Evolutionary conservation across 2,888 invertebrate genomes (phyloP).

Genomic region (Heliconius ismenius): DNA sequence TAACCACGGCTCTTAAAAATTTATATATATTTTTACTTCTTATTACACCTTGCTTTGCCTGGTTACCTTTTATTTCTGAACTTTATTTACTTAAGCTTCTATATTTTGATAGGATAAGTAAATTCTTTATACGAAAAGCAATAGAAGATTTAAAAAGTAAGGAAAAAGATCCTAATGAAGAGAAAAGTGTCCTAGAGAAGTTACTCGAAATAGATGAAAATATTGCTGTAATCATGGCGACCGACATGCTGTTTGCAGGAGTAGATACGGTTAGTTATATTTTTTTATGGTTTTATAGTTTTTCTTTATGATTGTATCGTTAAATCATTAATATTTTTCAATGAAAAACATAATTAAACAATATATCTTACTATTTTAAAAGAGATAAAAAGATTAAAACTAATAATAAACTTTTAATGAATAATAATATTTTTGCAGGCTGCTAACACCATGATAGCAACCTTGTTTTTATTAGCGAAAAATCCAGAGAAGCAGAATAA

Average conservation of each 20-base stretch:
- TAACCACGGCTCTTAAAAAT: not conserved
- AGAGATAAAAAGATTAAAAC: too few relatives aligned
- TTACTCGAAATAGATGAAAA: slow-evolving; percentile 81
- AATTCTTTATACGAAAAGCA: slow-evolving; percentile 34
- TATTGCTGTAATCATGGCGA: slow-evolving; percentile 84
- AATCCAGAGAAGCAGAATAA: slow-evolving; percentile 84
- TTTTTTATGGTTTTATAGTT: too few relatives aligned
- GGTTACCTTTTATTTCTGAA: too few relatives aligned
- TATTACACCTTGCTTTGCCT: too few relatives aligned
- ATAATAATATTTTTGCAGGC: slow-evolving; percentile 65
- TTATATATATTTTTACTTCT: not conserved
- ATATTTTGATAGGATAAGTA: slow-evolving; percentile 33
- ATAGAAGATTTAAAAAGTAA: slow-evolving; percentile 51
- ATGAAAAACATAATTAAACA: too few relatives aligned
- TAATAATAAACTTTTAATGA: not conserved
- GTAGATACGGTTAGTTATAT: slow-evolving; percentile 83
- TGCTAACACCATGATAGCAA: slow-evolving; percentile 78
- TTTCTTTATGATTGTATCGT: too few relatives aligned
- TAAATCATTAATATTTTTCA: too few relatives aligned
- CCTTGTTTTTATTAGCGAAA: slow-evolving; percentile 83
- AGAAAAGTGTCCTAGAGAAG: slow-evolving; percentile 83
- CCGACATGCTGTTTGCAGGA: slow-evolving; percentile 85
- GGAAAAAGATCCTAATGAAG: slow-evolving; percentile 47
- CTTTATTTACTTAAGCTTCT: not conserved
- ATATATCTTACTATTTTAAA: too few relatives aligned